Percentiles rank a stretch among this genome's conserved stretches.
These are phyloP conservation scores for Phenganax stokvisi DNA, from an alignment of 92 coral and sea anemone genomes.

Conservation along the genomic window DNA sequence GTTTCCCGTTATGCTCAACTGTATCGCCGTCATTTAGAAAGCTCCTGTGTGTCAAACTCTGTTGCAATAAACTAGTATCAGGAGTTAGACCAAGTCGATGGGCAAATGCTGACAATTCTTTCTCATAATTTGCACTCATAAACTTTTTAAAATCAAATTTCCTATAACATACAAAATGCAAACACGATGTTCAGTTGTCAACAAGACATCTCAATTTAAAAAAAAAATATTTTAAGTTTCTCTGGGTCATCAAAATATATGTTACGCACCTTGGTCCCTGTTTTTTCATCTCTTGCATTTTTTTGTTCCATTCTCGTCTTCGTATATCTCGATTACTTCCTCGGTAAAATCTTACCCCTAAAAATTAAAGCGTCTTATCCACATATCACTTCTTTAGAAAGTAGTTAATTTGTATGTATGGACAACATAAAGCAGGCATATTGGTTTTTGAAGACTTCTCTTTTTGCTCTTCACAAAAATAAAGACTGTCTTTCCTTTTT, in stretches of 20 bases:
- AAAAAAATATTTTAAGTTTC: neutral
- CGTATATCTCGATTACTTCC: conserved; percentile 89
- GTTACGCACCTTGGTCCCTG: conserved; percentile 49
- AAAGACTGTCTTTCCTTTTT: neutral
- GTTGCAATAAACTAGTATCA: conserved; percentile 49
- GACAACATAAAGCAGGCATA: too few species aligned
- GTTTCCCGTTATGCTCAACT: conserved; percentile 58
- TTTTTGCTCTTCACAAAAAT: neutral
- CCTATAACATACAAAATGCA: conserved; percentile 37
- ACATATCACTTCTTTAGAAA: too few species aligned
- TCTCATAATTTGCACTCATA: conserved; percentile 70
- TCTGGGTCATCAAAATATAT: neutral
- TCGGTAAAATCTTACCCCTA: conserved; percentile 71
- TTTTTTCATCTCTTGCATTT: conserved; percentile 57
- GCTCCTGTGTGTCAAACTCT: conserved; percentile 70
- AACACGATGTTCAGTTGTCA: neutral
- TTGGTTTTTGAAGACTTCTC: too few species aligned
- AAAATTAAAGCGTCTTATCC: neutral
- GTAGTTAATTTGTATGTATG: too few species aligned
- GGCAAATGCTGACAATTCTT: conserved; percentile 84
- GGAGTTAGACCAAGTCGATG: conserved; percentile 59
- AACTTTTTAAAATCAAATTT: conserved; percentile 80
- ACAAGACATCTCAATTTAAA: neutral
- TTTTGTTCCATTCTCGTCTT: conserved; percentile 76
- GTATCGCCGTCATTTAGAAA: conserved; percentile 14